Percentiles rank a stretch among this genome's conserved stretches.
Evolutionary conservation across 2,797 vertebrate species (phyloP).

Genomic region (Setipinna tenuifilis): DNA sequence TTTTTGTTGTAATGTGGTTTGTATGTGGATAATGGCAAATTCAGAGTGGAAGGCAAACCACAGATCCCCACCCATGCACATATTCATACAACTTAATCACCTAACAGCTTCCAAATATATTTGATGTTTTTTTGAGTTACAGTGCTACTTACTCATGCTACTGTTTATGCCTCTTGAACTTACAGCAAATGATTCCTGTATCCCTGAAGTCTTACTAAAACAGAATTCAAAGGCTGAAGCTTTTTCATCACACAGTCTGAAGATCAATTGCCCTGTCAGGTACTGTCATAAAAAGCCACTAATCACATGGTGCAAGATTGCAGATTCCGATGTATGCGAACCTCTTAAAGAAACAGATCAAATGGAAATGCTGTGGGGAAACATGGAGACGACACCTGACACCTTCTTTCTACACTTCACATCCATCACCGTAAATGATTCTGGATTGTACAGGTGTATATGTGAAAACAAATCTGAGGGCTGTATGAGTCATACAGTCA

Average conservation of each 20-base stretch:
- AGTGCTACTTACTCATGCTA: not conserved
- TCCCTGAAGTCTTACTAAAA: not conserved
- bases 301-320: constrained; percentile 47
- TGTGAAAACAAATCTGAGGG: not conserved
- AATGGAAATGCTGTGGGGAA: not conserved
- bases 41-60: no score
- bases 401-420: constrained; percentile 35
- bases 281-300: not conserved
- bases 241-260: constrained; percentile 4
- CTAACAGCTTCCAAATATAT: no score
- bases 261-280: not conserved
- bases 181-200: not conserved
- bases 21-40: no score
- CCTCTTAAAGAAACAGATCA: not conserved
- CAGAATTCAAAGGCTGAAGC: constrained; percentile 12
- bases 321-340: not conserved
- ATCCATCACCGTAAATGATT: constrained; percentile 35
- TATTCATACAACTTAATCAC: no score
- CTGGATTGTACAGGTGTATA: constrained; percentile 54
- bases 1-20: not conserved
- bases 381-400: no score
- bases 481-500: constrained; percentile 38
- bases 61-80: no score
- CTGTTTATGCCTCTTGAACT: not conserved
- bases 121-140: not conserved